A percentile compares a stretch with the other conserved stretches of the same genome.
Evolutionary conservation across 2,113 vertebrate species (phyloP).

Genomic region (Ctenomys sociabilis): DNA sequence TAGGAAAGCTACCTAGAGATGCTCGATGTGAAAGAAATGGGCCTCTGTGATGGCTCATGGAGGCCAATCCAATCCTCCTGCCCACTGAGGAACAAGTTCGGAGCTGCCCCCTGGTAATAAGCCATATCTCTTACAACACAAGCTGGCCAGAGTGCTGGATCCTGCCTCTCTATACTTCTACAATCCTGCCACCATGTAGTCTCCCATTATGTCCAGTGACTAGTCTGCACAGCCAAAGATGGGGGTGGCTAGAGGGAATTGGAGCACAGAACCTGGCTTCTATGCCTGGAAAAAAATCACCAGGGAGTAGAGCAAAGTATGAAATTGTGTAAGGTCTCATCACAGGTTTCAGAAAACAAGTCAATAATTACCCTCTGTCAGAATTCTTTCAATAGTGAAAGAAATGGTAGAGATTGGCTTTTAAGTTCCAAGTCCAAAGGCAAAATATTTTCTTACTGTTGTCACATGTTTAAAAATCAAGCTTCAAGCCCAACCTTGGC

Average conservation of each 20-base stretch:
- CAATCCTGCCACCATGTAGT: not conserved
- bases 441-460: not conserved
- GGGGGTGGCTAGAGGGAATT: not conserved
- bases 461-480: not conserved
- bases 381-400: not conserved
- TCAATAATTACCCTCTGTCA: not conserved
- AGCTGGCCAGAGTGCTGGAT: slow-evolving; percentile 83
- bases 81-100: too few relatives aligned
- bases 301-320: not conserved
- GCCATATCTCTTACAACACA: not conserved
- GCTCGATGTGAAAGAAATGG: not conserved
- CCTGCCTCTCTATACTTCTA: not conserved
- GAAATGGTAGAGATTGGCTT: not conserved
- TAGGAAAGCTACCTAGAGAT: not conserved
- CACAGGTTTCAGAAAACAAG: not conserved
- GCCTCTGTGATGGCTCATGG: too few relatives aligned
- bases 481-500: not conserved
- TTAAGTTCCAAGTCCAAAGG: not conserved
- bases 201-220: not conserved
- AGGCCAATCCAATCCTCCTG: not conserved
- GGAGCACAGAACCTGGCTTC: not conserved
- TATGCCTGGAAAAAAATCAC: not conserved
- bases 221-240: not conserved
- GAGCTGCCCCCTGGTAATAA: rapidly evolving
- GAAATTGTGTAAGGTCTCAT: not conserved